Percentiles rank a stretch among this genome's conserved stretches.
Conservation (phyloP, 2,888 invertebrate genomes). For the Monopis laevigella region DNA sequence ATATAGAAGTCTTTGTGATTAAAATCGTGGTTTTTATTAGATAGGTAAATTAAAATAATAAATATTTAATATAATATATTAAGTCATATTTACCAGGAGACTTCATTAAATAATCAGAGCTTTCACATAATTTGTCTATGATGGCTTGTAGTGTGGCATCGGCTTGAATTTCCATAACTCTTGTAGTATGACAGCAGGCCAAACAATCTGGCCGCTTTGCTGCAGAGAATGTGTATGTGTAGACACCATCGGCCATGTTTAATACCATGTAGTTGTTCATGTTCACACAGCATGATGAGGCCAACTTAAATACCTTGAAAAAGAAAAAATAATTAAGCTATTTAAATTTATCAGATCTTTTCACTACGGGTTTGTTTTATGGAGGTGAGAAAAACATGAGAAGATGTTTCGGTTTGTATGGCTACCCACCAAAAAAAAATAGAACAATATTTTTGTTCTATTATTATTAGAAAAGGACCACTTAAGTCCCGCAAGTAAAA, state of each 20-base stretch:
- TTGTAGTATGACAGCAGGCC: slow-evolving; percentile 82
- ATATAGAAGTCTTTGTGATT: too few species aligned
- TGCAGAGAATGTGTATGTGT: slow-evolving; percentile 94
- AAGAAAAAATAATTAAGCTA: too few species aligned
- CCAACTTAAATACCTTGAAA: slow-evolving; percentile 88
- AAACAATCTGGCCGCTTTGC: slow-evolving; percentile 88
- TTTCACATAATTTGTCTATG: slow-evolving; percentile 81
- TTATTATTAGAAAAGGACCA: too few species aligned
- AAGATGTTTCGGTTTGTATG: too few species aligned
- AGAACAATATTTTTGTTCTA: too few species aligned
- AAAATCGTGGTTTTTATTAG: too few species aligned
- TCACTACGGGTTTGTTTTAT: too few species aligned
- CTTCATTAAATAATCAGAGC: slow-evolving; percentile 86
- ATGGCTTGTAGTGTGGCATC: slow-evolving; percentile 79
- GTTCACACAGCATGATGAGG: slow-evolving; percentile 88
- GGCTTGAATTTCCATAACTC: slow-evolving; percentile 67
- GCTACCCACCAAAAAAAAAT: too few species aligned
- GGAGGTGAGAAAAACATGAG: too few species aligned
- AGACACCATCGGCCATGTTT: slow-evolving; percentile 95
- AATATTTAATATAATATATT: background rate
- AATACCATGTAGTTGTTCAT: slow-evolving; percentile 97
- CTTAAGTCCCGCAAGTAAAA: too few species aligned
- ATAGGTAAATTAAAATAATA: background rate
- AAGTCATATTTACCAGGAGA: slow-evolving; percentile 70
- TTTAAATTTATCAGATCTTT: too few species aligned